These are phyloP conservation scores for Selene dorsalis DNA, from an alignment of 2,797 vertebrate genomes.

Conservation along the genomic window DNA sequence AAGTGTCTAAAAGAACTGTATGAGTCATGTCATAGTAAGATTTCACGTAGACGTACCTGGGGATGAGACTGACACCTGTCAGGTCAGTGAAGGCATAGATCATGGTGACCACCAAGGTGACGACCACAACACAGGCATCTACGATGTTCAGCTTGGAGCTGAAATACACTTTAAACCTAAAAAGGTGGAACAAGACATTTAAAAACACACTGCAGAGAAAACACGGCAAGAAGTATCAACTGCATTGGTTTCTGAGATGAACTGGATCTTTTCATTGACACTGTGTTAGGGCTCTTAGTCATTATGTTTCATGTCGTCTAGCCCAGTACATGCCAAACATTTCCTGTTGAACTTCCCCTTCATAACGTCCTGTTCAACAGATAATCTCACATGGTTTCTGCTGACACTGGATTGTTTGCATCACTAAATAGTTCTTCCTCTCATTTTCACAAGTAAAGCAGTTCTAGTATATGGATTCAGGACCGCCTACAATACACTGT, in stretches of 20 bases:
- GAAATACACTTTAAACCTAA: constrained; percentile 91
- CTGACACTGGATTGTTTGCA: constrained; percentile 59
- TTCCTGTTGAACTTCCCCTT: constrained; percentile 74
- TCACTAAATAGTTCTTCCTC: neutral
- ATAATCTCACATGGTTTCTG: constrained; percentile 57
- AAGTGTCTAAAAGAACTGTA: neutral
- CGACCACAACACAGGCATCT: constrained; percentile 87
- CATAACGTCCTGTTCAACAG: constrained; percentile 65
- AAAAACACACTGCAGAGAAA: neutral
- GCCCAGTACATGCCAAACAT: constrained; percentile 23
- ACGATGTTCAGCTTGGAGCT: constrained; percentile 88
- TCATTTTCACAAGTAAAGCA: neutral
- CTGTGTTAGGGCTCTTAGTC: neutral
- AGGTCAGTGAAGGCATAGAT: constrained; percentile 85
- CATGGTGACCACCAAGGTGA: constrained; percentile 88
- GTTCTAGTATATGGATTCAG: neutral
- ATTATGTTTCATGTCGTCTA: neutral
- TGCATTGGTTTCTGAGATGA: neutral
- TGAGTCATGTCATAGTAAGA: neutral
- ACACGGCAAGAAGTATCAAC: neutral
- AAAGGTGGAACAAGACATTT: constrained; percentile 33
- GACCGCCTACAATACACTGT: neutral
- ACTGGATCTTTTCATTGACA: neutral
- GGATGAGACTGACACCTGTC: constrained; percentile 82
- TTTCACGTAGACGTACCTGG: constrained; percentile 84